Evolutionary conservation across 2,797 vertebrate genomes (phyloP), one percentile per base, ranked within the genome.

Genomic region (Graptemys geographica): DNA sequence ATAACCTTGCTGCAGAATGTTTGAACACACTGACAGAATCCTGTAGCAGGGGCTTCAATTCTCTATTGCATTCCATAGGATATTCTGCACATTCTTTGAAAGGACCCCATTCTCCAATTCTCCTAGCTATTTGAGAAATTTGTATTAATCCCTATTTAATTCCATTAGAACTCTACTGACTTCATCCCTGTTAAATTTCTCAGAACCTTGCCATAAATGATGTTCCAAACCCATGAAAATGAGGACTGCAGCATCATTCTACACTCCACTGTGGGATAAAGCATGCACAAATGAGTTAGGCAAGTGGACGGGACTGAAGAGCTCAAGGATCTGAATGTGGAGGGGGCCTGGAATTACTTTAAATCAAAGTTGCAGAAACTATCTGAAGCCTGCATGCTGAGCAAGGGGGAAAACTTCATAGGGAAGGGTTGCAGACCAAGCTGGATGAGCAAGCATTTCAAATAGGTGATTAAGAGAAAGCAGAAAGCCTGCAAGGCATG

Each of bases 101-200:
- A 88, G 52, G 1, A 44, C 23, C 56, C 82, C 44, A 62, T 85
- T 90, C 86, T 83, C 72, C n/a, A 90, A 44, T 81, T 12, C 41
- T 53, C 93, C 93, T 89, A 93, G 92, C 82, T 90, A 91, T 19
- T 8, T 96, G 83, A 44, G 41, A 25, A 27, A 92, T 82, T 92
- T 87, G 51, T 87, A 12, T 80, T 95, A 80, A 80, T 84, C n/a
- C 91, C 53, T 44, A 41, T 41, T n/a, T 90, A 78, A 62, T 90
- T 95, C 94, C 91, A 95, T 85, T 72, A 93, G 85, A 95, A 72
- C 65, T 92, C 91, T 88, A 53, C 78, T 21, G 25, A 93, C 92
- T 94, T 85, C 41, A 33, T 65, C 21, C 85, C 76, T 74, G 72
- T 74, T 41, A 74, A 19, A 69, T 69, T 27, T 74, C 89, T 74